A percentile compares a stretch with the other conserved stretches of the same genome.
Conservation (phyloP, 2,888 invertebrate species). For the Erannis defoliaria region DNA sequence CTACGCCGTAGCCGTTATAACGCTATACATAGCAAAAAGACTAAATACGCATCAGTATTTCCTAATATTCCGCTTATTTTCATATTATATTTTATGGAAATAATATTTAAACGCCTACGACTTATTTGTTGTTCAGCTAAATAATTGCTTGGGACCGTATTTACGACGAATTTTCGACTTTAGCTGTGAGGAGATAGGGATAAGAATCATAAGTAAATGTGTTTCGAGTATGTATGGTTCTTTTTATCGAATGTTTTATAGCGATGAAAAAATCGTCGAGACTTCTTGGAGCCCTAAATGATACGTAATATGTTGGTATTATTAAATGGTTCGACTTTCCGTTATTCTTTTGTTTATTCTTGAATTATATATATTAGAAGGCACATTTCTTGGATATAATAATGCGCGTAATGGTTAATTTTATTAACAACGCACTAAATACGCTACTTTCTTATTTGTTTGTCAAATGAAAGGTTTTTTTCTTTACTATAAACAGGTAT, state of each 20-base stretch:
- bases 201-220: constrained; percentile 1
- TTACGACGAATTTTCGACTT: not conserved
- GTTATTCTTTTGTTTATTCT: constrained; percentile 7
- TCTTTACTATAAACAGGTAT: too few species aligned
- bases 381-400: too few species aligned
- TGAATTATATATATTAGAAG: not conserved
- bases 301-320: constrained; percentile 26
- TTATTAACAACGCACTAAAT: too few species aligned
- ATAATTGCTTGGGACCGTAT: constrained; percentile 26
- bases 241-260: constrained; percentile 25
- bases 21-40: constrained; percentile 1
- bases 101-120: constrained; percentile 39
- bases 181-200: not conserved
- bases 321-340: constrained; percentile 23
- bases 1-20: constrained; percentile 26
- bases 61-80: constrained; percentile 33
- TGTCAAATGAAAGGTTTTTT: too few species aligned
- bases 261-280: constrained; percentile 42
- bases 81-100: constrained; percentile 36
- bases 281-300: constrained; percentile 39
- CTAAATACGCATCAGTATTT: constrained; percentile 21
- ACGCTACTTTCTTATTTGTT: too few species aligned
- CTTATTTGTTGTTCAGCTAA: constrained; percentile 33
- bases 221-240: constrained; percentile 20
- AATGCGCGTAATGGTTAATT: too few species aligned